Conservation (phyloP, 2,888 invertebrate genomes). For the Spilosoma lubricipeda region DNA sequence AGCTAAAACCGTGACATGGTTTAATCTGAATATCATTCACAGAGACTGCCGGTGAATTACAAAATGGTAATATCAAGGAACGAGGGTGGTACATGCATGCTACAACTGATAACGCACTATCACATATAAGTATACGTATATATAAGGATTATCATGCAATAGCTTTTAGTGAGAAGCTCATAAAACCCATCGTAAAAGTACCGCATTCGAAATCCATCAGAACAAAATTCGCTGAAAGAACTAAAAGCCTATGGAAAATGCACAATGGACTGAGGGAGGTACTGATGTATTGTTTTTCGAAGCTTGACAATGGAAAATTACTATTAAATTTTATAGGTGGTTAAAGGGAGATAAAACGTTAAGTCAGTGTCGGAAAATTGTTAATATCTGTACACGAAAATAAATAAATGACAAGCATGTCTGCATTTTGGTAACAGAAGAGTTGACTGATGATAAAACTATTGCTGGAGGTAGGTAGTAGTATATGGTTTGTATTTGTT, state of each 20-base stretch:
- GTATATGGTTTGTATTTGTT: too few relatives aligned
- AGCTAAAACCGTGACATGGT: neutral
- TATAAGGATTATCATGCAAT: neutral
- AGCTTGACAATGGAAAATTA: neutral
- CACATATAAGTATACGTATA: neutral
- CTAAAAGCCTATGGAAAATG: neutral
- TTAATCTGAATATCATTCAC: neutral
- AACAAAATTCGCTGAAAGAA: neutral
- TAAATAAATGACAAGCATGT: too few relatives aligned
- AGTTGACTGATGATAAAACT: too few relatives aligned
- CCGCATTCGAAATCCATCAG: neutral
- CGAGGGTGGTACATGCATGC: neutral
- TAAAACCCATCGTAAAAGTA: neutral
- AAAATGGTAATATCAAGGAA: neutral
- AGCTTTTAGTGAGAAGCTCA: neutral
- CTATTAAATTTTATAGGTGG: neutral
- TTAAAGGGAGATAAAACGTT: neutral
- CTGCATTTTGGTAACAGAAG: too few relatives aligned
- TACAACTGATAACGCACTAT: neutral
- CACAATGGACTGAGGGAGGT: neutral
- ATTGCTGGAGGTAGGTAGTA: too few relatives aligned
- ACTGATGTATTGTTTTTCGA: neutral
- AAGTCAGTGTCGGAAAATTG: too few relatives aligned
- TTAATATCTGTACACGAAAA: too few relatives aligned
- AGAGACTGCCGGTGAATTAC: neutral